phyloP scores from a whole-genome alignment of 2,113 vertebrate genomes.

The Dicerorhinus sumatrensis region DNA sequence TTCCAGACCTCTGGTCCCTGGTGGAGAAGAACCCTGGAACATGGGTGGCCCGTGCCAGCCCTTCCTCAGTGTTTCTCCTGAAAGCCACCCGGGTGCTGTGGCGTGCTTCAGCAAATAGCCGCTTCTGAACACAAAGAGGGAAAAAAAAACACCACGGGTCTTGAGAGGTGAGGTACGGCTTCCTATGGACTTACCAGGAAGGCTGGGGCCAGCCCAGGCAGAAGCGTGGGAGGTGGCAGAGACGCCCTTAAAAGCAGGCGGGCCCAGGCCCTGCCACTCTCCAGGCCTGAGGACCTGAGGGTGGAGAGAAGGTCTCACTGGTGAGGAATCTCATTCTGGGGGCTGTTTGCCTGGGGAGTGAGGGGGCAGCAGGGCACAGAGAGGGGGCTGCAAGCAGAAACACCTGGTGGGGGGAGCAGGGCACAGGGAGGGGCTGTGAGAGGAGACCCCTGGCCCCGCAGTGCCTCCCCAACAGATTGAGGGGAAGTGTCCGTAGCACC shows the following conservation, averaged over 20 bases:
- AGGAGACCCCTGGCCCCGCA: no score
- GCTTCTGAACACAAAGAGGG: background rate
- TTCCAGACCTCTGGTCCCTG: background rate
- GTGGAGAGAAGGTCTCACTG: background rate
- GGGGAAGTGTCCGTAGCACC: accelerated
- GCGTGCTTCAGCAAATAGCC: background rate
- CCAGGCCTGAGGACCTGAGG: background rate
- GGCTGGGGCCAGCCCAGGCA: background rate
- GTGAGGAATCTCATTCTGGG: conserved; percentile 54
- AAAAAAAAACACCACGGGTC: background rate
- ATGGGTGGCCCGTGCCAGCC: background rate
- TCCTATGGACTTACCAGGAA: background rate
- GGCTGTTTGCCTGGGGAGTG: background rate
- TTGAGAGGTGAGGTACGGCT: background rate
- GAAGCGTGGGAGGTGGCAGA: background rate
- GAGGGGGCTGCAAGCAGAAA: background rate
- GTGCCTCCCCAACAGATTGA: accelerated
- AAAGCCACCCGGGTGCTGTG: background rate
- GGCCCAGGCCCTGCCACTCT: background rate
- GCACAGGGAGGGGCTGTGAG: background rate
- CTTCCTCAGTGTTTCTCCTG: background rate
- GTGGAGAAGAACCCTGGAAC: background rate
- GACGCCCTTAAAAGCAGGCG: background rate
- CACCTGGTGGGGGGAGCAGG: no score
- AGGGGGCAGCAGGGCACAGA: background rate